Percentiles rank a stretch among this genome's conserved stretches.
Conservation (phyloP, 2,113 vertebrate genomes). For the Aphyosemion australe region DNA sequence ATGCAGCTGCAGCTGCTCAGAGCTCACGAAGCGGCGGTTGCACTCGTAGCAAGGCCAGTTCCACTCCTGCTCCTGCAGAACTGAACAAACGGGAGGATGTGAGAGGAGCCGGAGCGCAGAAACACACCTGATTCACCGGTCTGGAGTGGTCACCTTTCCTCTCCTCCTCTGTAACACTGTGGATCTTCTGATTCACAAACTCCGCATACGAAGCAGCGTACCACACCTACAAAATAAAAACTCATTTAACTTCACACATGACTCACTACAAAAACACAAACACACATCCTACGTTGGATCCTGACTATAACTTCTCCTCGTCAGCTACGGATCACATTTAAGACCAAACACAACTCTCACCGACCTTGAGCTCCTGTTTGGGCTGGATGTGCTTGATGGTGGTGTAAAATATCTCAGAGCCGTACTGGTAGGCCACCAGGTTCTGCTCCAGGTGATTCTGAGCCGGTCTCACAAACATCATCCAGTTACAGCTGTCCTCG, state of each 20-base stretch:
- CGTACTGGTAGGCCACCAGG: slow-evolving; percentile 96
- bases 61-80: slow-evolving; percentile 93
- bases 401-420: slow-evolving; percentile 94
- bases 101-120: background rate
- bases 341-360: background rate
- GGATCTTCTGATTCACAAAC: slow-evolving; percentile 95
- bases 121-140: too few relatives aligned
- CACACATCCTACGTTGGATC: too few relatives aligned
- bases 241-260: too few relatives aligned
- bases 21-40: slow-evolving; percentile 95
- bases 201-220: slow-evolving; percentile 96
- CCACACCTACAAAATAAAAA: slow-evolving; percentile 86
- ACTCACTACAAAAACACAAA: too few relatives aligned
- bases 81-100: slow-evolving; percentile 39
- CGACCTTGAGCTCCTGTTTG: slow-evolving; percentile 97
- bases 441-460: slow-evolving; percentile 98
- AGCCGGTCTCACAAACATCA: slow-evolving; percentile 98
- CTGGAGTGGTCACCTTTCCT: slow-evolving; percentile 83
- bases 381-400: slow-evolving; percentile 97
- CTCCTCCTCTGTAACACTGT: slow-evolving; percentile 95
- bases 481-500: slow-evolving; percentile 96
- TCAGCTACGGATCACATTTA: too few relatives aligned
- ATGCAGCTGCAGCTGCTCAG: slow-evolving; percentile 95
- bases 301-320: too few relatives aligned
- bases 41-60: slow-evolving; percentile 99